Base-by-base conservation (phyloP, 1,140 invertebrate genomes). In the Venturia canescens region DNA sequence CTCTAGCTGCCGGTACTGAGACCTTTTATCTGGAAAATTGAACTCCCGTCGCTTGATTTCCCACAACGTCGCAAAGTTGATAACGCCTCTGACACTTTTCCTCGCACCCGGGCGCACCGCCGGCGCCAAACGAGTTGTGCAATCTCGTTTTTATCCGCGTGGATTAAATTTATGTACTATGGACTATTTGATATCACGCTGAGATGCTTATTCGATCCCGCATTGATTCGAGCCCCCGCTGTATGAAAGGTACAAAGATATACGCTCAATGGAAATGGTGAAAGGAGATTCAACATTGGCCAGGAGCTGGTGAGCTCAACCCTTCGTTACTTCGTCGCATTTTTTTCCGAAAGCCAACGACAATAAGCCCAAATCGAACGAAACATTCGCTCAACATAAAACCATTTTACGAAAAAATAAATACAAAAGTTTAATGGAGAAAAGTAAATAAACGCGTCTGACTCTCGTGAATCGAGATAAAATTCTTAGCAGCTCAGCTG, bases 11-110 rank as follows among this genome's bases (percentile, higher is more conserved):
- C 27, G 79, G 29, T 60, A 5, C 31, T 69, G 38, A 44, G 53
- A 29, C 77, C 78, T 72, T 78, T 79, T 79, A 75, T 63, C 70
- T 79, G 78, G 78, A 79, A 82, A 82, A 82, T 82, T 79, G 78
- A 82, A 82, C 57, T 69, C 50, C 69, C 27, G 81, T 75, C 78
- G 78, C 69, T 78, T 82, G 81, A 82, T 82, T 82, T 82, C 78
- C 81, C 81, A 80, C 44, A 70, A 75, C 72, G 60, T 48, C 67
- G 26, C 63, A 67, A 26, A 70, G 50, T 67, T 79, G 66, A 48
- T 53, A 69, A 48, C 13, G n/a, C 48, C 48, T 7, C 29, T 69
- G 16, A 29, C 1, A 18, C 66, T 31, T 21, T 29, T 69, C n/a
- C n/a, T 69, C 66, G 13, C 66, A 5, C 60, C 60, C 29, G n/a